These are phyloP conservation scores for Myzus persicae DNA, from an alignment of 1,140 invertebrate species.

Conservation along the genomic window DNA sequence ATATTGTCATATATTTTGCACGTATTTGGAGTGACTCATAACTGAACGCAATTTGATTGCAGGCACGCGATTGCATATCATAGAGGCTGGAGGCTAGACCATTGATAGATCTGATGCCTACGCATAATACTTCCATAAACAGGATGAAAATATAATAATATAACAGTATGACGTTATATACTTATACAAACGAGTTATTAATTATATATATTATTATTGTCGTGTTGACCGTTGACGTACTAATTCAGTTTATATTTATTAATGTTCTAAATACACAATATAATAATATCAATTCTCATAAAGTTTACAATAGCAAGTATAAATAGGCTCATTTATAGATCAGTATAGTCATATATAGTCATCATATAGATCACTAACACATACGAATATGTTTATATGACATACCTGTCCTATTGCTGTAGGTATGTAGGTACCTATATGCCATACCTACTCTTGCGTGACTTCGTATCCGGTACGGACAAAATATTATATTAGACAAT, in stretches of 20 bases:
- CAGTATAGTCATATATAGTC: background rate
- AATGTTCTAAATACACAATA: background rate
- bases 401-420: no score
- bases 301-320: no score
- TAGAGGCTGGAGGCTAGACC: background rate
- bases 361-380: no score
- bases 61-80: background rate
- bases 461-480: background rate
- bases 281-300: no score
- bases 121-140: background rate
- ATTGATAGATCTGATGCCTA: background rate
- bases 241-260: background rate
- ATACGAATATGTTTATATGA: no score
- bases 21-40: background rate
- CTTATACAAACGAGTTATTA: background rate
- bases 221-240: background rate
- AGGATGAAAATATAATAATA: background rate
- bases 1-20: background rate
- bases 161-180: no score
- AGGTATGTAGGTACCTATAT: no score
- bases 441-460: background rate
- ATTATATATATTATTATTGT: background rate
- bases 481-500: background rate
- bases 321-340: background rate
- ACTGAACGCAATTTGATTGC: background rate